Evolutionary conservation across 2,113 vertebrate genomes (phyloP).

Genomic region (Petrocephalus zakoni): DNA sequence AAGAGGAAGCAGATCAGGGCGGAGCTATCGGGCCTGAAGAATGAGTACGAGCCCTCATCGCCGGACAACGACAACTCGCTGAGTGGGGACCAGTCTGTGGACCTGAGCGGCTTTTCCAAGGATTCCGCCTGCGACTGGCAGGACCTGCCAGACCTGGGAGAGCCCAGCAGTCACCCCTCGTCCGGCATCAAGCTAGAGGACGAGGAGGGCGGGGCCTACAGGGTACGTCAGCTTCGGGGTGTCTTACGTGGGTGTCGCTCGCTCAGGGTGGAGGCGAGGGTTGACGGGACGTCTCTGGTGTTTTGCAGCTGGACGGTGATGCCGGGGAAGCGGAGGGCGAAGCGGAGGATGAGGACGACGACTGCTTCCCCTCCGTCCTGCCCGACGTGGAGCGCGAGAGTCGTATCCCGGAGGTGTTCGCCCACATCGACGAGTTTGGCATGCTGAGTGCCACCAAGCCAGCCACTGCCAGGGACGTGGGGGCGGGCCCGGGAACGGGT

Average conservation of each 20-base stretch:
- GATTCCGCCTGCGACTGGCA: constrained; percentile 83
- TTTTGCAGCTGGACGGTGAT: constrained; percentile 47
- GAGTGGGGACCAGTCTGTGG: constrained; percentile 77
- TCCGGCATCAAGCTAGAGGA: constrained; percentile 84
- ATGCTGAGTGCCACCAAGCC: constrained; percentile 71
- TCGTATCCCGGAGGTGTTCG: constrained; percentile 68
- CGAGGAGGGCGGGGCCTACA: constrained; percentile 69
- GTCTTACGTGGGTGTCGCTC: neutral
- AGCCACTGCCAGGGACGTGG: constrained; percentile 48
- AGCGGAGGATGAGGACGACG: constrained; percentile 74
- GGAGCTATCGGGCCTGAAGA: constrained; percentile 74
- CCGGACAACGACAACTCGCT: constrained; percentile 77
- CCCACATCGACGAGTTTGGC: constrained; percentile 76
- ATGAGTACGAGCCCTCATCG: constrained; percentile 74
- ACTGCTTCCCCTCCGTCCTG: constrained; percentile 81
- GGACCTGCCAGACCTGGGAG: constrained; percentile 73
- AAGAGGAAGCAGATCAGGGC: constrained; percentile 83
- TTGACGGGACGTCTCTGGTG: neutral
- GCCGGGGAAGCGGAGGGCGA: constrained; percentile 39
- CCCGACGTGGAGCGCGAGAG: constrained; percentile 77
- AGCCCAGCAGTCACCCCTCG: constrained; percentile 64
- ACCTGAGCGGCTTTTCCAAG: constrained; percentile 73
- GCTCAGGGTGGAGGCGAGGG: neutral
- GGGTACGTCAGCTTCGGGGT: constrained; percentile 33
- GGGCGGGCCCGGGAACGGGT: neutral